Evolutionary conservation across 2,797 vertebrate species (phyloP), one percentile per base, ranked within the genome.

Genomic region (Picus viridis): DNA sequence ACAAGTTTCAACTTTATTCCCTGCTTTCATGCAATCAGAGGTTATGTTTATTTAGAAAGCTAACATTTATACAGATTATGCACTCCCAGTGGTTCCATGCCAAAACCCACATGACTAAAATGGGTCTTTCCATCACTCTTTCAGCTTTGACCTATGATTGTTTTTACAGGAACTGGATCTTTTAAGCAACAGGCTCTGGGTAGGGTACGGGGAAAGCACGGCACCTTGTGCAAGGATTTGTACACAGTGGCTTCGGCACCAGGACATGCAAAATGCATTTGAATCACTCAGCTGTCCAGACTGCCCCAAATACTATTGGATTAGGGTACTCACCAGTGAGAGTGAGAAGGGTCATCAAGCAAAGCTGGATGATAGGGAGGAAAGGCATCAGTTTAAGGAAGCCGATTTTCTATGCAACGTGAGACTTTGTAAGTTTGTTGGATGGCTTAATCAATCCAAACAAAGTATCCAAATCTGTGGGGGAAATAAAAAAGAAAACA

Each of bases 81-180:
- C 87, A 85, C 77, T 96, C 83, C 70, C 87, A 54, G n/a, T 76
- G 94, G 53, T 80, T 83, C 89, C 23, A 27, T 96, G 98, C 97
- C 98, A 98, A 98, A 96, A 96, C 87, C 83, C 84, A 97, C 97
- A 98, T 8, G 43, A 67, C 93, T 93, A 81, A 96, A 97, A 97
- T 95, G 96, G 95, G 96, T 87, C 92, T 96, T 96, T 98, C 96
- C 95, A 86, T 94, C 96, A 86, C 72, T 91, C 90, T 79, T 64
- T 95, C 93, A 74, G 90, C 92, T 93, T 87, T 97, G 97, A 97
- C 96, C 96, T 88, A 73, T 82, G 94, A 86, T 93, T 98, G 96
- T 98, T 98, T 98, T 97, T 96, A 96, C 81, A 98, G 97, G 90
- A 98, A 97, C 90, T 90, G 91, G 91, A 98, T 97, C 95, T 97